Base-by-base conservation (phyloP, 2,113 vertebrate genomes). In the Pholis gunnellus region DNA sequence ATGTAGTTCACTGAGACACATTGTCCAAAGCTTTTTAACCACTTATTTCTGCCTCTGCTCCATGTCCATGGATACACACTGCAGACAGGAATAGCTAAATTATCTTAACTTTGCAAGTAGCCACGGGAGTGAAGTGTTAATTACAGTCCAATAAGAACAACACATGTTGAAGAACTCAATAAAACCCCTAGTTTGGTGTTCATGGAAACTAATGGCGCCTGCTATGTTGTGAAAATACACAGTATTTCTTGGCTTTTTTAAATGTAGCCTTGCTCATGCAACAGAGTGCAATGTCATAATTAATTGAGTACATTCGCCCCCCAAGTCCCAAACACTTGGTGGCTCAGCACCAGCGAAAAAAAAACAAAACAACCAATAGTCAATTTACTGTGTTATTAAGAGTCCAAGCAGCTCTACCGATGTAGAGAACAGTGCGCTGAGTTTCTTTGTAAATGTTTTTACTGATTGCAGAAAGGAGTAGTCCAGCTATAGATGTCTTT, bases 311-410 rank as follows among this genome's bases (percentile, higher is more conserved):
- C 22, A 85, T 77, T 84, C 70, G 54, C 85, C 67, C 59, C 17
- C 71, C 48, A 46, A 78, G 78, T 81, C 64, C 57, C 52, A 72
- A 87, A 85, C 71, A 89, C 87, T 76, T 85, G 67, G 72, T 69
- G 64, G 77, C 72, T 83, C 70, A 44, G 86, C 76, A 64, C 75
- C 60, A 79, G 52, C 22, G 4, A 54, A 75, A 70, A 31, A 31
- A 31, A 31, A 36, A n/a, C n/a, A n/a, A 73, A 82, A 72, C 71
- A 82, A 15, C 61, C 72, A 64, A 60, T 78, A 56, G 46, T 64
- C 69, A 82, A 80, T 88, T 88, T 81, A 20, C 56, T 75, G 65
- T 69, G 59, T 85, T 87, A 86, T 82, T 88, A 65, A 75, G 76
- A 82, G 66, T 72, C 74, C 25, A 48, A 54, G 67, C 72, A 56